A percentile compares a stretch with the other conserved stretches of the same genome.
Conservation (phyloP, 2,113 vertebrate species). For the Zapornia atra region DNA sequence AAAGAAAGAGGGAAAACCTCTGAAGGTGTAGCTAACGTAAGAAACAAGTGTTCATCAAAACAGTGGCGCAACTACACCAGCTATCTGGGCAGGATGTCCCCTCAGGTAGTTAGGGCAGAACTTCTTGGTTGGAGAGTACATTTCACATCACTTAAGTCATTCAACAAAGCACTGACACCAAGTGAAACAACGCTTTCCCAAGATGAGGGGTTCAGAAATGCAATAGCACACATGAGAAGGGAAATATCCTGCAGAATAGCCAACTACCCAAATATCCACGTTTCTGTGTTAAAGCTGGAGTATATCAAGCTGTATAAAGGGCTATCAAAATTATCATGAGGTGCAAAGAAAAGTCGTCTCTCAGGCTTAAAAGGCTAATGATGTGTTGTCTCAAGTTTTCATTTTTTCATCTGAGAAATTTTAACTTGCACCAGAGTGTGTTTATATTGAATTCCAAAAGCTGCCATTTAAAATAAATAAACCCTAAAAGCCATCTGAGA, state of each 20-base stretch:
- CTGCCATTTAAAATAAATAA: conserved; percentile 54
- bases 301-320: not conserved
- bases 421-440: conserved; percentile 43
- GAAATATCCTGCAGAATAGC: not conserved
- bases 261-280: not conserved
- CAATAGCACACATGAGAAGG: not conserved
- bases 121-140: not conserved
- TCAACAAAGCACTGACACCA: not conserved
- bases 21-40: not conserved
- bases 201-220: not conserved
- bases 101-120: not conserved
- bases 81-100: not conserved
- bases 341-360: conserved; percentile 16
- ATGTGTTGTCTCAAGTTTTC: conserved; percentile 17
- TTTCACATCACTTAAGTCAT: not conserved
- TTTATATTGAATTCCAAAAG: conserved; percentile 48
- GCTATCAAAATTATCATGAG: conserved; percentile 25
- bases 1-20: not conserved
- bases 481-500: conserved; percentile 22
- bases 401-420: conserved; percentile 1
- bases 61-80: not conserved
- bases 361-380: conserved; percentile 15
- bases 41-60: not conserved
- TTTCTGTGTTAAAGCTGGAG: not conserved
- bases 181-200: not conserved